phyloP scores from a whole-genome alignment of 2,113 vertebrate genomes.

The Chlamydotis undulata region DNA sequence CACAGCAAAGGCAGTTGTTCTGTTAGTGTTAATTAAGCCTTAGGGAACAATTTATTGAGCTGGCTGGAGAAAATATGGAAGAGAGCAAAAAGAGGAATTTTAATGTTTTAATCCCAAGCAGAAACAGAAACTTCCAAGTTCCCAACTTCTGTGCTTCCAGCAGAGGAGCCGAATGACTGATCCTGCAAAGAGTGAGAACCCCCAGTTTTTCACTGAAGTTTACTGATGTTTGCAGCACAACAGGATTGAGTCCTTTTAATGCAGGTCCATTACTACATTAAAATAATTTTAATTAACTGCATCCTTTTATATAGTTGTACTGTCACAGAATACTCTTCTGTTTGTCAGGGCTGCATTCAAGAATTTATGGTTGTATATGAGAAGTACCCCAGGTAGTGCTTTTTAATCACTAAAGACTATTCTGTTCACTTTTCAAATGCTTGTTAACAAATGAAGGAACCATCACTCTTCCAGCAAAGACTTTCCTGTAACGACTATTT shows the following conservation, averaged over 20 bases:
- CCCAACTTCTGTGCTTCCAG: background rate
- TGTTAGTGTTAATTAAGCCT: slow-evolving; percentile 30
- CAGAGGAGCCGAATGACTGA: background rate
- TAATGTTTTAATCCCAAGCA: background rate
- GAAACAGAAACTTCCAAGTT: background rate
- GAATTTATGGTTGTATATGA: background rate
- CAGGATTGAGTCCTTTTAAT: background rate
- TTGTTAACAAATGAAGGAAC: background rate
- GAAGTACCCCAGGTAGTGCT: background rate
- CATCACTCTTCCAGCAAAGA: background rate
- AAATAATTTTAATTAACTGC: background rate
- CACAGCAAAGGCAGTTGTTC: background rate
- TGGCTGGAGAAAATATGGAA: background rate
- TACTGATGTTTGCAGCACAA: background rate
- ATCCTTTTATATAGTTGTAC: background rate
- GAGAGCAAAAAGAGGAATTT: background rate
- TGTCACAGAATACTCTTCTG: background rate
- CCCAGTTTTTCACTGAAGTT: background rate
- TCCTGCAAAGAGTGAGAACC: background rate
- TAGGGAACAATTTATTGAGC: background rate
- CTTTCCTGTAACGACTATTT: accelerated
- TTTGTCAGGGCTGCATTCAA: background rate
- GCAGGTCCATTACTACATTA: background rate
- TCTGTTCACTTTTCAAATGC: background rate
- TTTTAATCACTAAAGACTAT: background rate